phyloP scores from a whole-genome alignment of 2,797 vertebrate genomes.

The Coccyzus lansbergi region DNA sequence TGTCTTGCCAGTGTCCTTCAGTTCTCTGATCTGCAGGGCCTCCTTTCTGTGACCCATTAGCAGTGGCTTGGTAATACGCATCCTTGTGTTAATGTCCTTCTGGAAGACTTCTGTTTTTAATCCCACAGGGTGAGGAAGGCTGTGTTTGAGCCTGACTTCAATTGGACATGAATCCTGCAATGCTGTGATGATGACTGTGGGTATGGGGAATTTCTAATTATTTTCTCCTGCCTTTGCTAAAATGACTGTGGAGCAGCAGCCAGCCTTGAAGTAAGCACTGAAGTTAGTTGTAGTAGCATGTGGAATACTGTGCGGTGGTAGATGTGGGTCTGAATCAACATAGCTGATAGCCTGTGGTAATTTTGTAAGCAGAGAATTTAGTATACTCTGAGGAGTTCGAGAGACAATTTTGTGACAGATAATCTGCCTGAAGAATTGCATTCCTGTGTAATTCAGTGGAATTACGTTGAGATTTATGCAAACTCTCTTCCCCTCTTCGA shows the following conservation, averaged over 20 bases:
- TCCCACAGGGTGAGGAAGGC: not conserved
- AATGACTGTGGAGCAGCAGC: rapidly evolving
- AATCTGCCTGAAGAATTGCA: not conserved
- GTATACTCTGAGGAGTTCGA: not conserved
- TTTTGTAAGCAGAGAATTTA: not conserved
- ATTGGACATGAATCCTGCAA: not conserved
- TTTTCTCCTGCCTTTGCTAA: not conserved
- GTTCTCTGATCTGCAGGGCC: not conserved
- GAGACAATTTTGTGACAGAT: not conserved
- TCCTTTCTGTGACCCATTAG: not conserved
- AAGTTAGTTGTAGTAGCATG: not conserved
- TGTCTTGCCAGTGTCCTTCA: not conserved
- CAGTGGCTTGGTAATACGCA: not conserved
- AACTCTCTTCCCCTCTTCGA: not conserved
- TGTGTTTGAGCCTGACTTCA: not conserved
- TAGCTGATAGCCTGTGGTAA: not conserved
- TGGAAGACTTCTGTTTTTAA: not conserved
- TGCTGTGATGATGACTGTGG: not conserved
- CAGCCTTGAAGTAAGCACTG: not conserved
- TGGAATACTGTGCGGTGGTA: not conserved
- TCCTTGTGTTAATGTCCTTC: not conserved
- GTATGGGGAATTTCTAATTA: not conserved
- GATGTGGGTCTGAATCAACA: not conserved
- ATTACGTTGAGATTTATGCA: not conserved
- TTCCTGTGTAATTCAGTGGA: not conserved